Evolutionary conservation across 2,888 invertebrate genomes (phyloP).

Genomic region (Trachelus tabidus): DNA sequence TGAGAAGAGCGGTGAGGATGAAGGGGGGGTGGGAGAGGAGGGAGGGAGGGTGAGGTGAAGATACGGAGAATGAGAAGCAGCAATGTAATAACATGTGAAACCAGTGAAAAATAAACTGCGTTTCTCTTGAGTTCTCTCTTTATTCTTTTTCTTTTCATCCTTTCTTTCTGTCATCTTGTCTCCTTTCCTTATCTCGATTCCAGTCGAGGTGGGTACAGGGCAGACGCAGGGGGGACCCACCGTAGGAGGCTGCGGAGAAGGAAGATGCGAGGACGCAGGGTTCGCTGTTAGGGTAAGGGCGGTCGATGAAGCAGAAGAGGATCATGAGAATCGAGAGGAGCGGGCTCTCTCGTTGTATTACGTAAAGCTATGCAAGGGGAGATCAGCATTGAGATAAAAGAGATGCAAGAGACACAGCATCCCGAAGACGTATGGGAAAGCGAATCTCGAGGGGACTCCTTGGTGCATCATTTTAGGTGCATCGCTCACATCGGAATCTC

Average conservation of each 20-base stretch:
- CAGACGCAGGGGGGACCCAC: too few species aligned
- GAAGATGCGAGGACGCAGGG: background rate
- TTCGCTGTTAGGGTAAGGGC: background rate
- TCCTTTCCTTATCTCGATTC: background rate
- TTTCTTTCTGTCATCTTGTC: background rate
- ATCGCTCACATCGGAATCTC: background rate
- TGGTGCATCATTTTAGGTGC: background rate
- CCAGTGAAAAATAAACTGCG: background rate
- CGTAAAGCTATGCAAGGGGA: background rate
- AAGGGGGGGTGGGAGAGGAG: background rate
- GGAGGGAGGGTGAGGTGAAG: background rate
- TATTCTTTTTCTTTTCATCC: background rate
- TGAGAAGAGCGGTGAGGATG: background rate
- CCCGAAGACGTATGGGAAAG: slow-evolving; percentile 5
- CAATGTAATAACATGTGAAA: background rate
- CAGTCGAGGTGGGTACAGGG: background rate
- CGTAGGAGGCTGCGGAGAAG: too few species aligned
- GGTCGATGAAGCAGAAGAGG: background rate
- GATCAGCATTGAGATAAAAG: background rate
- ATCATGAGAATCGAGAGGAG: background rate
- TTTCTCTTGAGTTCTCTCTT: background rate
- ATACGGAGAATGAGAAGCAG: background rate
- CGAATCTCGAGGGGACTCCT: background rate
- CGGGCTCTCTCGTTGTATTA: background rate
- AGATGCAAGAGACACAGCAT: background rate